Evolutionary conservation across 2,888 invertebrate species (phyloP), one percentile per base, ranked within the genome.

Genomic region (Pelosia muscerda): DNA sequence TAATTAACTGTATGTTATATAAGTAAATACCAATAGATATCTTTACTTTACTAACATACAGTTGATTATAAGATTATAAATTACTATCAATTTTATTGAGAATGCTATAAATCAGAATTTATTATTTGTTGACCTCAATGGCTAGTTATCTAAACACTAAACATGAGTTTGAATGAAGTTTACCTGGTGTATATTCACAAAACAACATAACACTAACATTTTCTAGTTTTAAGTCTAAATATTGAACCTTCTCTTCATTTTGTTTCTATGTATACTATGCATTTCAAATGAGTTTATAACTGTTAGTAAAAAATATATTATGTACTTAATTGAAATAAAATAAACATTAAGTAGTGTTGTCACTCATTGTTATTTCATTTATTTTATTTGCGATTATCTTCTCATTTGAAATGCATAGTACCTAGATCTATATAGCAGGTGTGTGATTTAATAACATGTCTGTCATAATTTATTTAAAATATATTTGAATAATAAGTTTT

Each of bases 141-240:
- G 4, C 22, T 28, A 19, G 13, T 19, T 53, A 25, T 57, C 15
- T 58, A 26, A 13, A 23, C 31, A 15, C 53, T 69, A 58, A 26
- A 67, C 60, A 61, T 65, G 25, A 68, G 66, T 75, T 66, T 63
- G 67, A 66, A 68, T 78, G 63, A 67, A 79, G 56, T 75, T 70
- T 68, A 65, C 55, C 26, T 19, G 42, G 38, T 73, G 61, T 56
- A 42, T 53, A 61, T 63, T 57, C 9, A 66, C 70, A 72, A 68
- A n/a, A n/a, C n/a, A n/a, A 63, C 31, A 72, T 63, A 54, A 26
- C 63, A 66, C 63, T 63, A 69, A 76, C 25, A 25, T 53, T 9
- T 58, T 38, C 54, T 57, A 25, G 65, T 63, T 28, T 58, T 63
- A 42, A 68, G 65, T 31, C 31, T 1, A 23, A 49, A 28, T 38